A percentile compares a stretch with the other conserved stretches of the same genome.
Evolutionary conservation across 1,140 invertebrate species (phyloP).

Genomic region (Pteromalus puparum): DNA sequence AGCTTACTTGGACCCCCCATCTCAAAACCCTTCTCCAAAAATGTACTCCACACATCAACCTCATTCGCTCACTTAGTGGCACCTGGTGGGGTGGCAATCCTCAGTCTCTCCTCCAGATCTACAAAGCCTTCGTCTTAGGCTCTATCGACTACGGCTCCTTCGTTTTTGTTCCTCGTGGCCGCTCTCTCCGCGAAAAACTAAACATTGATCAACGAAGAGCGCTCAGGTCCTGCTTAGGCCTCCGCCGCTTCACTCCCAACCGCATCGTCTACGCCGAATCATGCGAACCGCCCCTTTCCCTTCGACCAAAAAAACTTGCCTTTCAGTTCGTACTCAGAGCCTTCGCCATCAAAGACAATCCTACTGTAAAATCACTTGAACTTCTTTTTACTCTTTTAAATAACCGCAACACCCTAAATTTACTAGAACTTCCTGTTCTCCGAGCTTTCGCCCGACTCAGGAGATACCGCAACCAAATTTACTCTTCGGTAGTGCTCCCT

Average conservation of each 20-base stretch:
- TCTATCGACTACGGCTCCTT: background rate
- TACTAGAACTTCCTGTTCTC: background rate
- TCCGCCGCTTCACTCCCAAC: constrained; percentile 13
- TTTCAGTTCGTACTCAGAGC: background rate
- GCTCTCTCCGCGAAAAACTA: background rate
- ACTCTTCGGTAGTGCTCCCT: background rate
- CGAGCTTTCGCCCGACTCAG: background rate
- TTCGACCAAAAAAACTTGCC: background rate
- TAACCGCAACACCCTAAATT: background rate
- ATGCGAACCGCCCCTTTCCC: background rate
- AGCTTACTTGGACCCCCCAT: too few relatives aligned
- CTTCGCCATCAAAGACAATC: background rate
- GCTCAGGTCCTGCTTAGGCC: background rate
- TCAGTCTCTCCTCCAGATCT: background rate
- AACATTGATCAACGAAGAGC: background rate
- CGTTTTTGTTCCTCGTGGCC: background rate
- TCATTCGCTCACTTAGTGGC: too few relatives aligned
- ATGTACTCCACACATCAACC: too few relatives aligned
- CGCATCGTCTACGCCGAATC: background rate
- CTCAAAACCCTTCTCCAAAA: too few relatives aligned
- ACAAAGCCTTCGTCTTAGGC: constrained; percentile 5
- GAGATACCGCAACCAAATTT: background rate
- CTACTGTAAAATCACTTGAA: background rate
- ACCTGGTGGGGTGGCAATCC: constrained; percentile 1
- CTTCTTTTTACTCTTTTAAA: background rate